Evolutionary conservation across 2,888 invertebrate genomes (phyloP).

Genomic region (Autographa gamma): DNA sequence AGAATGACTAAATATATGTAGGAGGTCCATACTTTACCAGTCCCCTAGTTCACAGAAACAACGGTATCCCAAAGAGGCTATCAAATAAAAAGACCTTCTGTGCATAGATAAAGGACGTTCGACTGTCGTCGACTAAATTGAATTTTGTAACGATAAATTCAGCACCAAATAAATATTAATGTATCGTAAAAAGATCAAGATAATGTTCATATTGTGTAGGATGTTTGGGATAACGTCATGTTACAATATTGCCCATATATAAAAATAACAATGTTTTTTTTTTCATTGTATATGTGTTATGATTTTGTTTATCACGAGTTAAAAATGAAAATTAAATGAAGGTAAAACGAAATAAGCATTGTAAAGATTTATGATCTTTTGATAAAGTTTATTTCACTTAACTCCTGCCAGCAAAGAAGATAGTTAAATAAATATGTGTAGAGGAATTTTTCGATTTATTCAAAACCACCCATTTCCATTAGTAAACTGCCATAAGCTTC

Average conservation of each 20-base stretch:
- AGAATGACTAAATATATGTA: constrained; percentile 11
- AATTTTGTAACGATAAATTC: constrained; percentile 84
- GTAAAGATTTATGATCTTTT: too few relatives aligned
- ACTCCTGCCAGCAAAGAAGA: too few relatives aligned
- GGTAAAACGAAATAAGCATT: too few relatives aligned
- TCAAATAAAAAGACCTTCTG: constrained; percentile 88
- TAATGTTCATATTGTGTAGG: constrained; percentile 50
- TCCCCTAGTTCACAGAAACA: constrained; percentile 73
- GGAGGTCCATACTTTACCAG: constrained; percentile 70
- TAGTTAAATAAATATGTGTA: too few relatives aligned
- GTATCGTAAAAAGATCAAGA: constrained; percentile 68
- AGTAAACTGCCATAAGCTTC: constrained; percentile 29
- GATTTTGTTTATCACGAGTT: too few relatives aligned
- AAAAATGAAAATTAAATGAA: too few relatives aligned
- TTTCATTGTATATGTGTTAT: too few relatives aligned
- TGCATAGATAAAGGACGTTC: constrained; percentile 87
- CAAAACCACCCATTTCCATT: constrained; percentile 15
- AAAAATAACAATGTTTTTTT: not conserved
- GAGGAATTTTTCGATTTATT: constrained; percentile 3
- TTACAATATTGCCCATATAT: constrained; percentile 10
- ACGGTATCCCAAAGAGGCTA: constrained; percentile 80
- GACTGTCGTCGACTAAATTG: constrained; percentile 85
- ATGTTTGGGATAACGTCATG: constrained; percentile 17
- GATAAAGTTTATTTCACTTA: too few relatives aligned
- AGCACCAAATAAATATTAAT: constrained; percentile 78